Base-by-base conservation (phyloP, 92 coral and sea anemone species). In the Parazoanthus atlanticus region DNA sequence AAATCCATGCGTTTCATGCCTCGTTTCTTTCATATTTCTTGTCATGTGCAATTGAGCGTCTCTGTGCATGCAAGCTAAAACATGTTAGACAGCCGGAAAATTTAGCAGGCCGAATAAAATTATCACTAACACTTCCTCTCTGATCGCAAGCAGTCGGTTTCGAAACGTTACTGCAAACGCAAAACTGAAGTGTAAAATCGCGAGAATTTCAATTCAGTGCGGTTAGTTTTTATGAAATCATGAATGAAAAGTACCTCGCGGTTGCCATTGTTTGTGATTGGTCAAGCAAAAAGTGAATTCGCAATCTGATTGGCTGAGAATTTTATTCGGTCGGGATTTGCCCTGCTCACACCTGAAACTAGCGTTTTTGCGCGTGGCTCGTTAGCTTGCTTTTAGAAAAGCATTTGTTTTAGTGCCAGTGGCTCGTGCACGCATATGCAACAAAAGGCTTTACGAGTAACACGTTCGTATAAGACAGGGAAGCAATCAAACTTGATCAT, bases 361-460 rank as follows among this genome's bases (percentile, higher is more conserved):
- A 89, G 83, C 77, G 82, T 91, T 88, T 86, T 91, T 92, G 96
- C 98, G 98, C 98, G 98, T 95, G 98, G 93, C 98, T 89, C 88
- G 94, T 90, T 93, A 75, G 94, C 83, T 91, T 93, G 90, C 92
- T 80, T 94, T 92, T 43, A 90, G 93, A 91, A 85, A 84, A 86
- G 93, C 95, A 95, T 95, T 95, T 93, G 96, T 92, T 92, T 88
- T 91, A 88, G 80, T 74, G 74, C 84, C 67, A 49, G 81, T 71
- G 93, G 92, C 94, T 92, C 94, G 96, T 91, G 95, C 98, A 93
- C 92, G 84, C 85, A 85, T 72, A 30, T 58, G 70, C 82, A 54
- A 92, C 92, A 89, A 92, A 92, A 76, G 65, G 74, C 64, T 77
- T 80, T 54, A 71, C 34, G 76, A 86, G 88, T 43, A 74, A 25